These are phyloP conservation scores for Dendrocincla tyrannina DNA, from an alignment of 2,797 vertebrate species.

Conservation along the genomic window DNA sequence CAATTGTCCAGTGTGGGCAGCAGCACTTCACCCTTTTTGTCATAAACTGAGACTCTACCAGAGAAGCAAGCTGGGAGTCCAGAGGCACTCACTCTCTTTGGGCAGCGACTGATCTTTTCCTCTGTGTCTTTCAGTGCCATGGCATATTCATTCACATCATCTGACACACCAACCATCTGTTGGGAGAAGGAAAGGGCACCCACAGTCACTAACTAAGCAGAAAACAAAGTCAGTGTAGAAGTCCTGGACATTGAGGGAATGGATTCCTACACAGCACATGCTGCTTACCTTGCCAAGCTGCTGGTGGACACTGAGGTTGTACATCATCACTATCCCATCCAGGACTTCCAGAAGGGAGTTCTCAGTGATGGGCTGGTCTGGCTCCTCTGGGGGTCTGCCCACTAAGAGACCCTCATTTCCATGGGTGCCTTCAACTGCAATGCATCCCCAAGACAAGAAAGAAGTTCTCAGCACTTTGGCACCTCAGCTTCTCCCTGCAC, in stretches of 20 bases:
- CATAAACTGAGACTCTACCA: not conserved
- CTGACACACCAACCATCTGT: conserved; percentile 96
- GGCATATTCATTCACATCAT: conserved; percentile 95
- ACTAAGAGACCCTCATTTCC: conserved; percentile 92
- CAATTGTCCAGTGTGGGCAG: not conserved
- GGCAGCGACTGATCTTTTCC: conserved; percentile 93
- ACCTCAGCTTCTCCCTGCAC: not conserved
- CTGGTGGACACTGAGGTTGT: conserved; percentile 96
- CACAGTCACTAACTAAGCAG: not conserved
- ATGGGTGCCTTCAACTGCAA: conserved; percentile 90
- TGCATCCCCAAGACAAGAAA: conserved; percentile 12
- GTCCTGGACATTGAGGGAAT: accelerated
- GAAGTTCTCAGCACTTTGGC: not conserved
- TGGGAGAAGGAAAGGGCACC: not conserved
- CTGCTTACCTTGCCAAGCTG: conserved; percentile 92
- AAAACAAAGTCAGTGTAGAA: not conserved
- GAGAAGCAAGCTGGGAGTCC: not conserved
- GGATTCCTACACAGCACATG: not conserved
- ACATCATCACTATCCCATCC: conserved; percentile 97
- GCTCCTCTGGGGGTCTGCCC: conserved; percentile 90
- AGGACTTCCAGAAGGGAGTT: conserved; percentile 94
- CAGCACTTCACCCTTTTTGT: not conserved
- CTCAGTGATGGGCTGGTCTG: conserved; percentile 88
- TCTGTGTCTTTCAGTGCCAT: conserved; percentile 94
- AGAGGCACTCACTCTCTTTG: conserved; percentile 73